Base-by-base conservation (phyloP, 2,797 vertebrate species). In the Poeciliopsis gracilis region DNA sequence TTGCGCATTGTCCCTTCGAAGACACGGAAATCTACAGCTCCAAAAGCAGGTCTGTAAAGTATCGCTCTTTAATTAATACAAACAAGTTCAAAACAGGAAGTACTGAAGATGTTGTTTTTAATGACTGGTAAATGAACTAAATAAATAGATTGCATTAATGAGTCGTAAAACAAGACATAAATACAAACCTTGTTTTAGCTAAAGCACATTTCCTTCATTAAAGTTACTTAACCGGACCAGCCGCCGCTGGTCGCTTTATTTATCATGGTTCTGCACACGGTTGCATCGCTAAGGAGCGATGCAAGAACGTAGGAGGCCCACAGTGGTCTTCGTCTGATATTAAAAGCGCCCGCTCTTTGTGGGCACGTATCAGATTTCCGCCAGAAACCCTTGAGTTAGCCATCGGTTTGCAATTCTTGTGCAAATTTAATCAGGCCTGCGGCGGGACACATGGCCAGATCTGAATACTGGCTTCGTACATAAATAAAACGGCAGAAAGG, bases 131-230 rank as follows among this genome's bases (percentile, higher is more conserved):
- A 69, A 49, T 67, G 71, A 73, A 82, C 45, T 71, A 82, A 87
- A 89, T 82, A 91, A 76, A 89, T 82, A 87, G 25, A 67, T 71
- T 2, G 1, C 7, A 15, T 76, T 25, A 69, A 82, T 25, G 77
- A 55, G 78, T 73, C 49, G 83, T 0, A 81, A 77, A 77, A 75
- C 25, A 28, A 18, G 28, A 72, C 55, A 3, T 82, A 5, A 75
- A 43, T 25, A 20, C 4, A 33, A 18, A 72, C 30, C 46, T 18
- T 25, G 51, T 53, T 15, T 72, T 53, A 25, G 38, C 23, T 73
- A 75, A 82, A 75, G 20, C 45, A 7, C 30, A 73, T 0, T 0
- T 91, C 53, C 79, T 79, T 59, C 28, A 75, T 81, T 49, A 33
- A 73, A 85, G 61, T 63, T 71, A 33, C 66, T 51, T 47, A 15